phyloP scores from a whole-genome alignment of 2,113 vertebrate genomes.

The Alethe diademata region DNA sequence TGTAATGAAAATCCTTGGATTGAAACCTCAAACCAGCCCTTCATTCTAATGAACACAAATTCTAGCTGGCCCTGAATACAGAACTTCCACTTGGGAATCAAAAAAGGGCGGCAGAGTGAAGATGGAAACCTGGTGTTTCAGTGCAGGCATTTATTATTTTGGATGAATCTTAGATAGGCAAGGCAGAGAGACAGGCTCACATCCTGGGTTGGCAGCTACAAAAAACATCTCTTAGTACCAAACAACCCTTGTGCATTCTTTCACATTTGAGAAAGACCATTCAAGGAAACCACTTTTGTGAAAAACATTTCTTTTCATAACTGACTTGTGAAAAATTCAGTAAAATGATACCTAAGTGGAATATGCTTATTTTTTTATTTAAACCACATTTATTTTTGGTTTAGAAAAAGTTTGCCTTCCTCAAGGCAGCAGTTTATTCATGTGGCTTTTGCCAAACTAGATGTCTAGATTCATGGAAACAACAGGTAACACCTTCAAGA shows the following conservation, averaged over 20 bases:
- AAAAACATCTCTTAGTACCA: background rate
- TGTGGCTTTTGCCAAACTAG: background rate
- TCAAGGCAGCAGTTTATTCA: background rate
- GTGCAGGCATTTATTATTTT: background rate
- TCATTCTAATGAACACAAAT: background rate
- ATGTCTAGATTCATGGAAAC: background rate
- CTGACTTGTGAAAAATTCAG: background rate
- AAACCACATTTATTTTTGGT: background rate
- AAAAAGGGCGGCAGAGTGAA: background rate
- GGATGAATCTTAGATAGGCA: background rate
- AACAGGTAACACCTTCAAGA: background rate
- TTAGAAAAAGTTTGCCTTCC: background rate
- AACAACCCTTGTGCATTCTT: background rate
- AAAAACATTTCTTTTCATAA: background rate
- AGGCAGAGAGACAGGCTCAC: background rate
- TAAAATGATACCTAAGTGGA: background rate
- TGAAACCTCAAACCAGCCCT: background rate
- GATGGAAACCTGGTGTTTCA: background rate
- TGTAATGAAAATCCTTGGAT: fast-evolving
- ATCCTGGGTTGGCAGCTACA: background rate
- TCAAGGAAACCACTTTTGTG: background rate
- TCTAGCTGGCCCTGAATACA: background rate
- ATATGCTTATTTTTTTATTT: background rate
- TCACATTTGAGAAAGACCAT: background rate
- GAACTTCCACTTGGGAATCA: fast-evolving